Evolutionary conservation across 2,113 vertebrate genomes (phyloP), one percentile per base, ranked within the genome.

Genomic region (Etia nguti): DNA sequence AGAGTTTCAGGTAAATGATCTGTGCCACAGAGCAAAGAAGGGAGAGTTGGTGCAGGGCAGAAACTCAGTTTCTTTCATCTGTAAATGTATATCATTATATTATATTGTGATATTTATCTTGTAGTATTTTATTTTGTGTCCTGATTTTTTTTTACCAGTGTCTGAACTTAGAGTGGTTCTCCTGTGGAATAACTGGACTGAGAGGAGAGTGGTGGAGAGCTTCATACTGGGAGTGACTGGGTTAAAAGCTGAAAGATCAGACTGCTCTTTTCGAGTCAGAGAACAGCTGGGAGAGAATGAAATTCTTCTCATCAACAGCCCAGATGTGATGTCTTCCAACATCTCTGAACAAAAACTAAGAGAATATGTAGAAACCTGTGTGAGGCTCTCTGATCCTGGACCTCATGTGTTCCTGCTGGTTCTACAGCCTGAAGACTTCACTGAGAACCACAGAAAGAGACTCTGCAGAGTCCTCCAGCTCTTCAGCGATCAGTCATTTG

Each of bases 371-470:
- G 2, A 82, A 55, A 2, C 0, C 2, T 91, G 88, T 80, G 43
- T 26, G 15, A 60, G 11, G 1, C 56, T 59, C 31, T 85, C 81
- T 88, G 79, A 4, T 18, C 77, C 93, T 60, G 93, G 93, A 75
- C 93, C 92, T 91, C 91, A 92, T 36, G 83, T 90, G 56, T 79
- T 94, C 83, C 88, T 93, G 65, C 81, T 94, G 87, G 85, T 92
- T 56, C 77, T 93, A 2, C 82, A 91, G 73, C 75, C 80, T 89
- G 84, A 89, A 62, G 60, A 54, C 36, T 93, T 92, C 86, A 92
- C 62, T 29, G 34, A 85, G 41, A 20, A 86, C 22, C 55, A 86
- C 11, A 85, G 65, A 48, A 2, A 4, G n/a, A 89, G 31, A 16
- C 55, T 91, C 10, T 52, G 22, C 56, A 57, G 0, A 10, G n/a